These are phyloP conservation scores for Riparia riparia DNA, from an alignment of 2,113 vertebrate genomes.

Conservation along the genomic window DNA sequence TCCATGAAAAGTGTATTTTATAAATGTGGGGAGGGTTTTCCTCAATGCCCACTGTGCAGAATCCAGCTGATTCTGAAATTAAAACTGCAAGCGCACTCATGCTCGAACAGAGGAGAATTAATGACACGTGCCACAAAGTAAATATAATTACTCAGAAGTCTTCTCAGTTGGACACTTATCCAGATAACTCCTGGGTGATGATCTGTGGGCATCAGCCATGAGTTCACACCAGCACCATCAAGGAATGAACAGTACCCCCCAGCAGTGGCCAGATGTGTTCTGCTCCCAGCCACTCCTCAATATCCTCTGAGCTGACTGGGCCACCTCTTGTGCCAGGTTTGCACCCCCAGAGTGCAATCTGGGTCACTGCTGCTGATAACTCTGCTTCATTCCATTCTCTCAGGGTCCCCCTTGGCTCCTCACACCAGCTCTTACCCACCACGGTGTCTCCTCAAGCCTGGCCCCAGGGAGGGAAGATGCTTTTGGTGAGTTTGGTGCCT, in stretches of 20 bases:
- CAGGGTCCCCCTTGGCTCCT: not conserved
- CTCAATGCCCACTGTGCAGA: not conserved
- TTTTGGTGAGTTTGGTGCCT: not conserved
- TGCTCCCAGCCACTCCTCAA: not conserved
- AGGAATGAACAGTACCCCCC: not conserved
- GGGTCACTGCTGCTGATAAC: conserved; percentile 55
- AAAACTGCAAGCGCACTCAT: not conserved
- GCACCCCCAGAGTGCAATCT: not conserved
- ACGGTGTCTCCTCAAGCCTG: not conserved
- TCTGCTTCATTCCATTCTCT: not conserved
- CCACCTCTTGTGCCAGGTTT: conserved; percentile 41
- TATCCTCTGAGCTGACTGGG: conserved; percentile 53
- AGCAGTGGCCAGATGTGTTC: not conserved
- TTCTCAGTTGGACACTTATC: not conserved
- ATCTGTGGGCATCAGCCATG: not conserved
- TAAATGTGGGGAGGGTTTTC: not conserved
- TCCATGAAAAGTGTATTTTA: not conserved
- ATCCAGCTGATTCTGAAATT: not conserved
- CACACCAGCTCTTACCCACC: not conserved
- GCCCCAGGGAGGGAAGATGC: not conserved
- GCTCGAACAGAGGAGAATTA: not conserved
- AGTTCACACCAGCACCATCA: not conserved
- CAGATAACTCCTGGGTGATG: not conserved
- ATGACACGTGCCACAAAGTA: not conserved
- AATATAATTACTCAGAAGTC: not conserved